A percentile compares a stretch with the other conserved stretches of the same genome.
Conservation (phyloP, 2,113 vertebrate genomes). For the Cephalopterus ornatus region DNA sequence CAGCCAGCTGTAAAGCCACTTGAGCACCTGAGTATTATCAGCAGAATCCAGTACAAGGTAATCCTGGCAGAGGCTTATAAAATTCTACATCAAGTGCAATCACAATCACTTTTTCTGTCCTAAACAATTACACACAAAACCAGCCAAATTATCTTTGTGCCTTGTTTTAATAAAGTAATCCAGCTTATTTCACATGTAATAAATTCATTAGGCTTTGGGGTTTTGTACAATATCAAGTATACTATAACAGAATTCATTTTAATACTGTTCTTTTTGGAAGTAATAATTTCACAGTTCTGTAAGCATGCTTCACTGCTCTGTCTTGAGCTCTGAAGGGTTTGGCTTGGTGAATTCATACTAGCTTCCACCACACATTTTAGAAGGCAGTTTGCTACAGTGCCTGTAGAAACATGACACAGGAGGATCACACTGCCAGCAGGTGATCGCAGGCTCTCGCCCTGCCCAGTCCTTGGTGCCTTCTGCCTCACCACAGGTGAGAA, state of each 20-base stretch:
- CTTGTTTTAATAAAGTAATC: conserved; percentile 13
- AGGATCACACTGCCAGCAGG: rapidly evolving
- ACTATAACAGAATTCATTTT: conserved; percentile 10
- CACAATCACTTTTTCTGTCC: background rate
- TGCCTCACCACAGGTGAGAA: rapidly evolving
- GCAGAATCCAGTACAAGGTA: background rate
- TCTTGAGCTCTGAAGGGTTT: background rate
- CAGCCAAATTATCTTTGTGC: background rate
- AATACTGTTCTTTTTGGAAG: background rate
- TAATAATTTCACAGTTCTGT: background rate
- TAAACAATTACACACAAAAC: background rate
- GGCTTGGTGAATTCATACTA: background rate
- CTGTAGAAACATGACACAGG: rapidly evolving
- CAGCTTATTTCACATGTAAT: background rate
- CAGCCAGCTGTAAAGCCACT: background rate
- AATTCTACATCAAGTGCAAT: background rate
- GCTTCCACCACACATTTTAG: background rate
- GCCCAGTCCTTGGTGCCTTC: rapidly evolving
- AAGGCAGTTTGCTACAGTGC: background rate
- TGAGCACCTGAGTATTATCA: background rate
- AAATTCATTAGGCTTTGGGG: conserved; percentile 1
- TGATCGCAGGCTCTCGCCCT: background rate
- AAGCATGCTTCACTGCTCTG: background rate
- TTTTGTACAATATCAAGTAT: background rate
- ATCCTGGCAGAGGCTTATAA: background rate